A percentile compares a stretch with the other conserved stretches of the same genome.
Evolutionary conservation across 1,140 invertebrate genomes (phyloP).

Genomic region (Nomia melanderi): DNA sequence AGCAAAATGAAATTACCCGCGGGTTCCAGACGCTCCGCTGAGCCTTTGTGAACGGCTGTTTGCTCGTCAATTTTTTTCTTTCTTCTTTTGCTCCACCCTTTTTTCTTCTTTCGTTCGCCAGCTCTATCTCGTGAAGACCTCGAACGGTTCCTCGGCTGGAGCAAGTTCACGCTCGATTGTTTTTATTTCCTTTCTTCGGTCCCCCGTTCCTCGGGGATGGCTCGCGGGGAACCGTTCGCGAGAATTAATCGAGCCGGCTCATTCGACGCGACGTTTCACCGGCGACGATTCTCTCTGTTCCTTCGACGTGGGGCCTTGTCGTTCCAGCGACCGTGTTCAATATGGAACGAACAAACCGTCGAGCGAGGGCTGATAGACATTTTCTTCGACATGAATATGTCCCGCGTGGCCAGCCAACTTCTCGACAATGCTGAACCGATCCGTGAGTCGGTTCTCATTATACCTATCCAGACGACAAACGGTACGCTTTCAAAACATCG

Average conservation of each 20-base stretch:
- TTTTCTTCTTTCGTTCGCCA: no score
- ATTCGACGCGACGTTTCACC: constrained; percentile 30
- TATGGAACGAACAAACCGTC: background rate
- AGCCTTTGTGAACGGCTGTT: constrained; percentile 49
- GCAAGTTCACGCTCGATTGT: constrained; percentile 51
- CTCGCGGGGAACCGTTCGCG: constrained; percentile 17
- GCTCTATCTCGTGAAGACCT: background rate
- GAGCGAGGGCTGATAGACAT: no score
- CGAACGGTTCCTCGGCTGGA: constrained; percentile 28
- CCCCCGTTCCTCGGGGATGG: constrained; percentile 6
- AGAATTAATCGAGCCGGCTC: constrained; percentile 41
- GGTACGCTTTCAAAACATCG: background rate
- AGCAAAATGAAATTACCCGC: constrained; percentile 59
- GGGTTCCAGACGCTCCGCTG: constrained; percentile 48
- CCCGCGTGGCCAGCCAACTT: background rate
- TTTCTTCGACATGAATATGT: background rate
- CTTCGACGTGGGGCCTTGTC: constrained; percentile 16
- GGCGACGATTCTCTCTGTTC: constrained; percentile 7
- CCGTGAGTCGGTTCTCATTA: constrained; percentile 13
- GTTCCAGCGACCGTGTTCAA: constrained; percentile 1
- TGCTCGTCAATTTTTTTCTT: constrained; percentile 22
- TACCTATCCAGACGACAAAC: constrained; percentile 19
- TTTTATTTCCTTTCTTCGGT: constrained; percentile 26
- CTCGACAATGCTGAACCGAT: background rate
- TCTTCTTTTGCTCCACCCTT: background rate